Evolutionary conservation across 2,888 invertebrate species (phyloP), one percentile per base, ranked within the genome.

Genomic region (Hydriomena furcata): DNA sequence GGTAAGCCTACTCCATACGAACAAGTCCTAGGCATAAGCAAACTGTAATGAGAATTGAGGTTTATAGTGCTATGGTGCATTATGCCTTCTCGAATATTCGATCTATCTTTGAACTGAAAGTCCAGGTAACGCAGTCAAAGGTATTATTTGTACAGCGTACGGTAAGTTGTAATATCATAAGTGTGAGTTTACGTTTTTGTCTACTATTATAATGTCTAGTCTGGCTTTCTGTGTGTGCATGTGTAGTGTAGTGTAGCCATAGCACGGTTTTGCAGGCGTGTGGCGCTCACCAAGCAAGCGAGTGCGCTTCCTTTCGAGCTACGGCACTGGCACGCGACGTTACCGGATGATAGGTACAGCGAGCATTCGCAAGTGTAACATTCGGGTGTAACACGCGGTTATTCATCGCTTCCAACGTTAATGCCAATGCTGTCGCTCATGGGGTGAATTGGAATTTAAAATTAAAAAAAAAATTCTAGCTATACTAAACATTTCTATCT

Each of bases 361-460:
- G 21, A 37, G 7, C 49, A 27, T 21, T 40, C 44, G 38, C 27
- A 17, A 17, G 4, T 5, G 27, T 28, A 44, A 44, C 21, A 35
- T 34, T 43, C 28, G 46, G 42, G 35, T 38, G 28, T 21, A 40
- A 36, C 32, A 32, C 41, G 54, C 45, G 52, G 41, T 8, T 4
- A 3, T 17, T 54, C 59, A 66, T 56, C 58, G 65, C 67, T 71
- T 65, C 24, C 23, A 37, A 52, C 37, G 55, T 55, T 68, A 67
- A 70, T 69, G 74, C 75, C 77, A 73, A 73, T 61, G 78, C 78
- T 76, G 73, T 70, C 71, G 78, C 72, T 79, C 76, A 68, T 53
- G 56, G 60, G 68, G 45, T 34, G 24, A 23, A 20, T 17, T 17
- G 17, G 17, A 17, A 17, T 3, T 17, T 17, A 2, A 4, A 17